Evolutionary conservation across 2,888 invertebrate genomes (phyloP).

Genomic region (Bellardia pandia): DNA sequence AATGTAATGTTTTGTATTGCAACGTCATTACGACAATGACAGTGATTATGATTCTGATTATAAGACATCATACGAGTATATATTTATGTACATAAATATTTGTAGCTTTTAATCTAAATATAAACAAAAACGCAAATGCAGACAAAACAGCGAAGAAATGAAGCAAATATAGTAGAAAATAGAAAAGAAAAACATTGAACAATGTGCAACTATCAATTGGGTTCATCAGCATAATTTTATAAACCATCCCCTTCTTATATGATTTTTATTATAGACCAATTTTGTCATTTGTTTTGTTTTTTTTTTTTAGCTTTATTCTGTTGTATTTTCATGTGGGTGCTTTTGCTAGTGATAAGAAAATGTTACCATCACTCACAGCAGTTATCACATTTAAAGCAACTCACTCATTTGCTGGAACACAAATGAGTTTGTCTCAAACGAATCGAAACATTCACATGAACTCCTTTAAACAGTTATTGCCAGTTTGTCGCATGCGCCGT

Average conservation of each 20-base stretch:
- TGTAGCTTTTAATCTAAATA: slow-evolving; percentile 65
- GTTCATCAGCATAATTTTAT: slow-evolving; percentile 54
- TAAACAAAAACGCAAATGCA: slow-evolving; percentile 65
- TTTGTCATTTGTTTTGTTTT: slow-evolving; percentile 20
- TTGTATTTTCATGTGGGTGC: slow-evolving; percentile 65
- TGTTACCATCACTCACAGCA: slow-evolving; percentile 75
- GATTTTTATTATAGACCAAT: neutral
- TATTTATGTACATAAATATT: slow-evolving; percentile 21
- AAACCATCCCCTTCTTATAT: slow-evolving; percentile 30
- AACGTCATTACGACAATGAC: slow-evolving; percentile 60
- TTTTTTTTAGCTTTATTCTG: neutral
- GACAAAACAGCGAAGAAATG: slow-evolving; percentile 49
- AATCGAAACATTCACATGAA: slow-evolving; percentile 48
- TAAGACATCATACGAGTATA: slow-evolving; percentile 50
- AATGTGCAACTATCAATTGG: slow-evolving; percentile 62
- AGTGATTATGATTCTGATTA: slow-evolving; percentile 53
- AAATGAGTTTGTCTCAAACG: slow-evolving; percentile 38
- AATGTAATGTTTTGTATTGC: slow-evolving; percentile 46
- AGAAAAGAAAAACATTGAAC: slow-evolving; percentile 25
- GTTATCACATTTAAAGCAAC: slow-evolving; percentile 29
- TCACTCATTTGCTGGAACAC: slow-evolving; percentile 64
- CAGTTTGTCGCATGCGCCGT: slow-evolving; percentile 73
- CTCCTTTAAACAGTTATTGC: slow-evolving; percentile 37
- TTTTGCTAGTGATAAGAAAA: slow-evolving; percentile 69
- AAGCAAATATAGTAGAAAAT: slow-evolving; percentile 40